Evolutionary conservation across 2,888 invertebrate genomes (phyloP).

Genomic region (Xylocampa areola): DNA sequence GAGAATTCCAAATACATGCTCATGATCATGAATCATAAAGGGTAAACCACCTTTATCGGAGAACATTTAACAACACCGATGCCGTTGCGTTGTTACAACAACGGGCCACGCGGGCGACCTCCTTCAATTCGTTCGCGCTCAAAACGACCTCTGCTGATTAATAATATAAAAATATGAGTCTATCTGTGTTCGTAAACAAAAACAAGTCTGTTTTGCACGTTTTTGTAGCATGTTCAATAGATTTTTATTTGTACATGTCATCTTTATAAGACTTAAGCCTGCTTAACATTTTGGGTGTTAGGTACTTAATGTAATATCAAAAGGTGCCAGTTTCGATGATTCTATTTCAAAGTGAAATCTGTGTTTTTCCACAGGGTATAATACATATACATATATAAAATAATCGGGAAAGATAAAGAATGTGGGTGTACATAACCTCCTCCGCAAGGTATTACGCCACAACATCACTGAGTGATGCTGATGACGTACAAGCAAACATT

Average conservation of each 20-base stretch:
- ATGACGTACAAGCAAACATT: conserved; percentile 56
- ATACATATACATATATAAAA: conserved; percentile 34
- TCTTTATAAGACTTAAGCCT: background rate
- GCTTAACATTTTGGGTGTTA: background rate
- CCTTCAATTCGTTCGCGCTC: conserved; percentile 34
- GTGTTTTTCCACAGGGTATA: conserved; percentile 54
- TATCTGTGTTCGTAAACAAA: conserved; percentile 26
- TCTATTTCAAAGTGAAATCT: conserved; percentile 43
- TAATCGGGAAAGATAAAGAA: conserved; percentile 56
- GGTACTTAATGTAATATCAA: conserved; percentile 1
- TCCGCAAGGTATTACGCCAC: conserved; percentile 55
- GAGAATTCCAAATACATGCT: conserved; percentile 45
- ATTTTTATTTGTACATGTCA: background rate
- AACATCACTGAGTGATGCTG: conserved; percentile 49
- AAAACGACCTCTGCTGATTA: conserved; percentile 36
- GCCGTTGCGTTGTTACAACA: too few relatives aligned
- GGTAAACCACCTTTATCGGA: conserved; percentile 53
- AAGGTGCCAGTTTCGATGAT: conserved; percentile 6
- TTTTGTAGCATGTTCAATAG: background rate
- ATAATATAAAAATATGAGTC: conserved; percentile 29
- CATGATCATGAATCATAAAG: conserved; percentile 53
- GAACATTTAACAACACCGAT: conserved; percentile 48
- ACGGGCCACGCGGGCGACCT: too few relatives aligned
- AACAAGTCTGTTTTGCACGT: conserved; percentile 18
- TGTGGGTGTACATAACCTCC: conserved; percentile 51